Conservation (phyloP, 2,888 invertebrate species). For the Drosophila histrio region DNA sequence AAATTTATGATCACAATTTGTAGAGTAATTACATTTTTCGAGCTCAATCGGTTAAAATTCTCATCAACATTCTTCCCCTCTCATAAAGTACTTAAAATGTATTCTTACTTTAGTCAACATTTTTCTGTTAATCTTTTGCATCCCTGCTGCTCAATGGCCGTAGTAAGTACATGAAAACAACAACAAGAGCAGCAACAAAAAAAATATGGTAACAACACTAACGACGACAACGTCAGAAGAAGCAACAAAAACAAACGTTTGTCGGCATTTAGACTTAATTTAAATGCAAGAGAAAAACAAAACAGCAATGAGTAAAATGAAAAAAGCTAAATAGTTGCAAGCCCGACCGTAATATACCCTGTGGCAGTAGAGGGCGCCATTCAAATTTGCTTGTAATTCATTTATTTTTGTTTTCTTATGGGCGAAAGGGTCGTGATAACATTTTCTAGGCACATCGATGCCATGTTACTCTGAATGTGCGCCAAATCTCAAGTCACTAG, state of each 20-base stretch:
- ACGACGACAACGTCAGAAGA: constrained; percentile 24
- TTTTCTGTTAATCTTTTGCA: constrained; percentile 24
- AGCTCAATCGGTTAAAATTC: background rate
- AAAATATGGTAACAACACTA: constrained; percentile 1
- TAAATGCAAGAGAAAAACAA: constrained; percentile 64
- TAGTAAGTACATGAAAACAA: constrained; percentile 17
- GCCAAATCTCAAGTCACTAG: no score
- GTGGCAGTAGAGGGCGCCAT: no score
- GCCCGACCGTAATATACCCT: no score
- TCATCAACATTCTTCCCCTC: background rate
- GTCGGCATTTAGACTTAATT: constrained; percentile 76
- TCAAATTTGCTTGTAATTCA: no score
- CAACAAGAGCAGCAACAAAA: constrained; percentile 8
- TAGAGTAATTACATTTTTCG: background rate
- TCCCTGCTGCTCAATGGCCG: constrained; percentile 13
- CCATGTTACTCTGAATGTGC: no score
- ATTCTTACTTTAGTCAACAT: constrained; percentile 13
- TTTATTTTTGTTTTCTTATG: no score
- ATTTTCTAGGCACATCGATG: no score
- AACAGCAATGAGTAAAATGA: constrained; percentile 1
- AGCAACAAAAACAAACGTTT: constrained; percentile 46
- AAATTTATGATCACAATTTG: constrained; percentile 6
- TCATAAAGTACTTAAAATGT: constrained; percentile 5
- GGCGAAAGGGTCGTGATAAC: no score
- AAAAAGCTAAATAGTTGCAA: no score